Base-by-base conservation (phyloP, 2,113 vertebrate species). In the Eonycteris spelaea region DNA sequence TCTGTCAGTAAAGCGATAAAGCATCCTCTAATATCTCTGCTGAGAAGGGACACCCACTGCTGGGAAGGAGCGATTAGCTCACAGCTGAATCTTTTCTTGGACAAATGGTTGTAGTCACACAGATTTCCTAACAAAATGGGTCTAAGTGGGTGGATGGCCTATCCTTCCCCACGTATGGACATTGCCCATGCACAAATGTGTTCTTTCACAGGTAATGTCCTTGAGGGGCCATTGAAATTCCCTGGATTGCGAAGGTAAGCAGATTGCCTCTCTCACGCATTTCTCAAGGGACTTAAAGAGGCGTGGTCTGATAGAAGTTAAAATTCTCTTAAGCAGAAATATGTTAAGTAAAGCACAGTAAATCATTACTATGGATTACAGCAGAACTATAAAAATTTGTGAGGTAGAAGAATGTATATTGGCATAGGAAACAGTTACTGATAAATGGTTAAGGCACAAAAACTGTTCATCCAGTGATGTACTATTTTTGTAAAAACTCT, bases 351-450 rank as follows among this genome's bases (percentile, higher is more conserved):
- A 95, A 61, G 68, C 59, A 80, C 28, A 90, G 61, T 77, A 71
- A 94, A 75, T 88, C 68, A 26, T 65, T 91, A 78, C 79, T 38
- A 86, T 40, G 30, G 48, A 91, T 94, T 89, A 83, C 6, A 74
- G 70, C n/a, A 30, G 48, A 70, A 48, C 73, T 38, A 79, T 85
- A 90, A 90, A 84, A 88, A 78, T 92, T 75, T 82, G 94, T 61
- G 51, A 85, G 21, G 26, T 73, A 91, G 38, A 91, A 51, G 55
- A 78, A 51, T 75, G 74, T 21, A 3, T 4, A 63, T 57, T 67
- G 22, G 6, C 53, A 38, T 45, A 10, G 7, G 24, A 85, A 80
- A 79, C 15, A 19, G n/a, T 74, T 83, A 71, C 43, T 74, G 79
- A 78, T 33, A 95, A 90, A 63, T 65, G 51, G 19, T 87, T 91